These are phyloP conservation scores for Callithrix jacchus DNA, from an alignment of 2,113 vertebrate genomes.

Conservation along the genomic window DNA sequence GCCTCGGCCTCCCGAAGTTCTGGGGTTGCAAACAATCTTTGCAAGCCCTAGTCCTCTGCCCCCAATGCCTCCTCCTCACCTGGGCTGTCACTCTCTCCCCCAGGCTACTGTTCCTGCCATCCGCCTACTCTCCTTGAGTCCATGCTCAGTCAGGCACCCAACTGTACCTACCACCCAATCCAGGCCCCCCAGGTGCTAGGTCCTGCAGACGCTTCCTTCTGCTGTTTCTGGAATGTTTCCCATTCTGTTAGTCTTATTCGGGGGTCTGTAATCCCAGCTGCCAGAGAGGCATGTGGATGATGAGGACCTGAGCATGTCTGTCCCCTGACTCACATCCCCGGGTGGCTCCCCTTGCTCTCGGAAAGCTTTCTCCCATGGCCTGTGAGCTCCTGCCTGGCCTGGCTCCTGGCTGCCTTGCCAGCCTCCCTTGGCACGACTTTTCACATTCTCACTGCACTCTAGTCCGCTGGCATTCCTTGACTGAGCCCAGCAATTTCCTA, in stretches of 20 bases:
- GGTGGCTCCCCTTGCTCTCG: not conserved
- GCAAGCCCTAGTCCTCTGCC: not conserved
- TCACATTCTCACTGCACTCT: not conserved
- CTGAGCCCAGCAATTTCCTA: not conserved
- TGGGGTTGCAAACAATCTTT: not conserved
- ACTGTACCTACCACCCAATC: not conserved
- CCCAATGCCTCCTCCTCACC: not conserved
- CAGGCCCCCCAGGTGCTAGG: not conserved
- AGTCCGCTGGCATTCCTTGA: not conserved
- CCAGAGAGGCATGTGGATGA: not conserved
- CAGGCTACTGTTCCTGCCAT: not conserved
- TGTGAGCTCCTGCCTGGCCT: not conserved
- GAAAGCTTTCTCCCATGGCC: not conserved
- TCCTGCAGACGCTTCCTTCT: not conserved
- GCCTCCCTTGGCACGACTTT: not conserved
- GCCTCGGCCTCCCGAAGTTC: too few relatives aligned
- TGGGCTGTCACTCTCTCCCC: not conserved
- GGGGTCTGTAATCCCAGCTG: not conserved
- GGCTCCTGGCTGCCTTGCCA: not conserved
- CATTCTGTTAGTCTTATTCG: not conserved
- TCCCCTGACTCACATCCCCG: not conserved
- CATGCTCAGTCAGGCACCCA: not conserved
- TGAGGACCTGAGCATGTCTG: not conserved
- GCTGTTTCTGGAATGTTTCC: not conserved
- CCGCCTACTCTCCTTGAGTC: not conserved